A percentile compares a stretch with the other conserved stretches of the same genome.
phyloP scores from a whole-genome alignment of 2,888 invertebrate genomes.

The Drosophila differens region DNA sequence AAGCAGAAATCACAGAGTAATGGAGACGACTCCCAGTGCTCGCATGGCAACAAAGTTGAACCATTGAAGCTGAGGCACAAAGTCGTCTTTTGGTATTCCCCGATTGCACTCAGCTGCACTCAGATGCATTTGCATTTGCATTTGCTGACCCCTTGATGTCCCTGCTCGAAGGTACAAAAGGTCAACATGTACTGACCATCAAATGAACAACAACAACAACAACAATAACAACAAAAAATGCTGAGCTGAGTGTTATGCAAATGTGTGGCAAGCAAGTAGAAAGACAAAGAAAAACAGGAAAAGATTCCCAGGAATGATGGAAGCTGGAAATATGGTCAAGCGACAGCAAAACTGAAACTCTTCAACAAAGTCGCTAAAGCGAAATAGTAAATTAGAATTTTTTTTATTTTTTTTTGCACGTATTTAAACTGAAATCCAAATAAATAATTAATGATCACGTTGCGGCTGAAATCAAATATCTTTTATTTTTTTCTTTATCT shows the following conservation, averaged over 20 bases:
- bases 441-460: constrained; percentile 53
- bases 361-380: constrained; percentile 23
- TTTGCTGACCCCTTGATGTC: constrained; percentile 23
- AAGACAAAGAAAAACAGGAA: neutral
- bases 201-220: constrained; percentile 30
- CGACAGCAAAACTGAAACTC: constrained; percentile 8
- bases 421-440: constrained; percentile 50
- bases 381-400: constrained; percentile 6
- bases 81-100: constrained; percentile 31
- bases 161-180: constrained; percentile 29
- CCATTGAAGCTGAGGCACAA: constrained; percentile 1
- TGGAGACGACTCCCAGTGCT: constrained; percentile 11
- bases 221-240: constrained; percentile 15
- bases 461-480: constrained; percentile 36
- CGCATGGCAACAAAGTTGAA: constrained; percentile 21
- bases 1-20: constrained; percentile 8
- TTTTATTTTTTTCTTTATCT: neutral
- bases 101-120: constrained; percentile 20
- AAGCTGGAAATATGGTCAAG: constrained; percentile 2
- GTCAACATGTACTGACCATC: constrained; percentile 49
- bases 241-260: constrained; percentile 50
- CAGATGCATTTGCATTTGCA: constrained; percentile 6
- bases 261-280: constrained; percentile 32
- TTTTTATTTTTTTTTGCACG: constrained; percentile 9
- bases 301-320: constrained; percentile 30